These are phyloP conservation scores for Thryonomys swinderianus DNA, from an alignment of 2,113 vertebrate species.

Conservation along the genomic window DNA sequence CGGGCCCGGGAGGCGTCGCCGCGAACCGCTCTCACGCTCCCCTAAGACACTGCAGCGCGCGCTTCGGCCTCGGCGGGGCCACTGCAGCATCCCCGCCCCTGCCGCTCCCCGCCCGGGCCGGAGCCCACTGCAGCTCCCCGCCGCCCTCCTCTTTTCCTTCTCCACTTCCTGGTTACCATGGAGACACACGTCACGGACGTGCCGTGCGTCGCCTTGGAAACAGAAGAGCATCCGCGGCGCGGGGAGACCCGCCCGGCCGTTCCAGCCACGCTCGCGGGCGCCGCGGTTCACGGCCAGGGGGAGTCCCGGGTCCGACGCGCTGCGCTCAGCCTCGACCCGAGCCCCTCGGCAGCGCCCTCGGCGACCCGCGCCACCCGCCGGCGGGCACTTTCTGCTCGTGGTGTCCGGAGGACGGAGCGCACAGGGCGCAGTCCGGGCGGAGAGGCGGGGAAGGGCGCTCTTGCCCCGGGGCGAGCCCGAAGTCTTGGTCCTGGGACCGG, in stretches of 20 bases:
- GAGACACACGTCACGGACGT: slow-evolving; percentile 80
- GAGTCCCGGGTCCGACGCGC: slow-evolving; percentile 39
- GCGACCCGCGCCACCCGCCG: not conserved
- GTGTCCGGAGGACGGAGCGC: not conserved
- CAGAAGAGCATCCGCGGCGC: slow-evolving; percentile 70
- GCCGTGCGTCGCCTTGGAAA: slow-evolving; percentile 81
- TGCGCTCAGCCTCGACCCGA: not conserved
- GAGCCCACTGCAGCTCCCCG: slow-evolving; percentile 49
- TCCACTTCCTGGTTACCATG: slow-evolving; percentile 74
- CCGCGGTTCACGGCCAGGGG: slow-evolving; percentile 37
- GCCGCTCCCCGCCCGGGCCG: not conserved
- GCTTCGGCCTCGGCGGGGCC: not conserved
- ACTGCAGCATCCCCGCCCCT: slow-evolving; percentile 41
- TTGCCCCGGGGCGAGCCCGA: slow-evolving; percentile 21
- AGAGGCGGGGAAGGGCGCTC: not conserved
- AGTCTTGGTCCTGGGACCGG: slow-evolving; percentile 32
- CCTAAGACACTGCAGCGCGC: not conserved
- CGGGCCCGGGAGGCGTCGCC: not conserved
- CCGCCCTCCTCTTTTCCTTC: slow-evolving; percentile 4
- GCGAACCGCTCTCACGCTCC: slow-evolving; percentile 28
- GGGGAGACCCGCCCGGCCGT: slow-evolving; percentile 62
- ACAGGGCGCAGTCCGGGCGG: not conserved
- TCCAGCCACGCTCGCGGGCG: slow-evolving; percentile 53
- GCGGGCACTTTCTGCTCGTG: not conserved
- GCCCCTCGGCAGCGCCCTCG: not conserved